These are phyloP conservation scores for Idaea dimidiata DNA, from an alignment of 2,888 invertebrate species.

Conservation along the genomic window DNA sequence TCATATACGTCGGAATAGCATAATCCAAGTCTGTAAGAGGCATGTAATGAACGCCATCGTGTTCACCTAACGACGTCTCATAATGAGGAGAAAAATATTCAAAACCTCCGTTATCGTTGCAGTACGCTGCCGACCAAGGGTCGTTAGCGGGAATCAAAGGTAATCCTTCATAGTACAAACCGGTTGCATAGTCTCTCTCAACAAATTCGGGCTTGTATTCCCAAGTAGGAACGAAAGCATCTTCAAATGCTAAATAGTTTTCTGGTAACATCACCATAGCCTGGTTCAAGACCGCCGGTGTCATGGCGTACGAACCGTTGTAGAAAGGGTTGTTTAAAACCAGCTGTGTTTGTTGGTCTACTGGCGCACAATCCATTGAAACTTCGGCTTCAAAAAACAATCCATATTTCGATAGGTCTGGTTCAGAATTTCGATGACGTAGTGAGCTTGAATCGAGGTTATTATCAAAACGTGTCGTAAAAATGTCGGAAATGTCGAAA, in stretches of 20 bases:
- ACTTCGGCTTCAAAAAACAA: slow-evolving; percentile 67
- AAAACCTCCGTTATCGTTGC: slow-evolving; percentile 56
- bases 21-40: slow-evolving; percentile 71
- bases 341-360: slow-evolving; percentile 59
- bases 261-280: slow-evolving; percentile 69
- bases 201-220: slow-evolving; percentile 65
- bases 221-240: slow-evolving; percentile 74
- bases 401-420: slow-evolving; percentile 70
- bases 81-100: slow-evolving; percentile 66
- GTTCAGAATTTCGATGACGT: slow-evolving; percentile 64
- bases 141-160: slow-evolving; percentile 68
- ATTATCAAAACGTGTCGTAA: slow-evolving; percentile 47
- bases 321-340: slow-evolving; percentile 78
- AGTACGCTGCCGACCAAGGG: slow-evolving; percentile 65
- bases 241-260: slow-evolving; percentile 77
- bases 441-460: slow-evolving; percentile 48
- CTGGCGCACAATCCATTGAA: slow-evolving; percentile 53
- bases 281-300: slow-evolving; percentile 54
- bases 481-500: slow-evolving; percentile 70
- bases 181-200: slow-evolving; percentile 53
- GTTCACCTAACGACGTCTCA: slow-evolving; percentile 51
- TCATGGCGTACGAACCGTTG: slow-evolving; percentile 65
- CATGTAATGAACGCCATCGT: slow-evolving; percentile 62
- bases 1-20: slow-evolving; percentile 70
- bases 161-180: slow-evolving; percentile 63